Evolutionary conservation across 2,888 invertebrate species (phyloP).

Genomic region (Criorhina ranunculi): DNA sequence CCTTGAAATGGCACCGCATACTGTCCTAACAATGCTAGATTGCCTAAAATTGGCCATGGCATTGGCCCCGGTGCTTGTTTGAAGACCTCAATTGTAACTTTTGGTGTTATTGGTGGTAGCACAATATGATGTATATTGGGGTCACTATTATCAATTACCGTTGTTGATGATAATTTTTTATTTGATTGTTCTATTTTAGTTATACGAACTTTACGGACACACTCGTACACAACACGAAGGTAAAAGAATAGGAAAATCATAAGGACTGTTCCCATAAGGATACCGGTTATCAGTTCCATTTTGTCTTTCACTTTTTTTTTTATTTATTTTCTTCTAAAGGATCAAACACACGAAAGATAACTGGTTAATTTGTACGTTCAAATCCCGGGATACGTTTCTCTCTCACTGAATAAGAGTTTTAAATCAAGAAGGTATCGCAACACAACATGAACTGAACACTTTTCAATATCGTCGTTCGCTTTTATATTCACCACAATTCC

Average conservation of each 20-base stretch:
- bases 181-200: conserved; percentile 55
- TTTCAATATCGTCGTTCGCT: conserved; percentile 67
- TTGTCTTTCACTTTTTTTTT: conserved; percentile 14
- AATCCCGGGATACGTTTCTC: conserved; percentile 31
- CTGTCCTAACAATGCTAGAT: conserved; percentile 88
- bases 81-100: conserved; percentile 65
- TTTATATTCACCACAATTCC: conserved; percentile 70
- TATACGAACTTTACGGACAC: conserved; percentile 78
- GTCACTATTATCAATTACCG: conserved; percentile 43
- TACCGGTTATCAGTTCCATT: conserved; percentile 74
- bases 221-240: conserved; percentile 78
- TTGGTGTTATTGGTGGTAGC: conserved; percentile 4
- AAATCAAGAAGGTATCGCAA: conserved; percentile 67
- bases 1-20: conserved; percentile 89
- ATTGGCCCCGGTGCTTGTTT: conserved; percentile 87
- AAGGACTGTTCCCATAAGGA: conserved; percentile 71
- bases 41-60: conserved; percentile 89
- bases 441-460: conserved; percentile 75
- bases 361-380: conserved; percentile 11
- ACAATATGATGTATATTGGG: conserved; percentile 34
- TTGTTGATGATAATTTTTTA: conserved; percentile 54
- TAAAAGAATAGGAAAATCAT: conserved; percentile 77
- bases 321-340: background rate
- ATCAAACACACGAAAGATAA: conserved; percentile 15
- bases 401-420: conserved; percentile 34